phyloP scores from a whole-genome alignment of 2,797 vertebrate species.

The Enoplosus armatus region DNA sequence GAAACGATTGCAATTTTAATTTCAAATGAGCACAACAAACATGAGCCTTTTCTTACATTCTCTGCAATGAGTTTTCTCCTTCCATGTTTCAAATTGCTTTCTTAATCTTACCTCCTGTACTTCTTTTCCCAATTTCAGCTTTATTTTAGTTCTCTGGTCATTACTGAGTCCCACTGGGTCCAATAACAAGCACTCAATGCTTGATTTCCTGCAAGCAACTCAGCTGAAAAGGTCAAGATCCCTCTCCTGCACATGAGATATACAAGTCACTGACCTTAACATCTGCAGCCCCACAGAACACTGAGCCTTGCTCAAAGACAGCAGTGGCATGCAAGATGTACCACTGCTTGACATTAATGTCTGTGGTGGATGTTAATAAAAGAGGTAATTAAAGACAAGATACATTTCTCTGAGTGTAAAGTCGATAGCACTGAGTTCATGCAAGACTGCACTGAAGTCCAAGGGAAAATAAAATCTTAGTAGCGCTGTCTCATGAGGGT shows the following conservation, averaged over 20 bases:
- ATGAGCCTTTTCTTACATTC: not conserved
- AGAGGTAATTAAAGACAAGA: constrained; percentile 56
- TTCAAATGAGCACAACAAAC: constrained; percentile 33
- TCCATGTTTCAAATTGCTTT: not conserved
- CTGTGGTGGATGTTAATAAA: constrained; percentile 54
- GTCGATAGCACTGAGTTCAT: constrained; percentile 54
- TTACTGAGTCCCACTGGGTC: constrained; percentile 50
- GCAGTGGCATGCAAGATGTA: constrained; percentile 39
- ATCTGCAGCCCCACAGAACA: constrained; percentile 49
- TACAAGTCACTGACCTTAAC: constrained; percentile 67
- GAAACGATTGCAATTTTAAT: constrained; percentile 14
- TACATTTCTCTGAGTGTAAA: constrained; percentile 42
- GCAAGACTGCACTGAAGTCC: constrained; percentile 43
- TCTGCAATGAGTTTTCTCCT: not conserved
- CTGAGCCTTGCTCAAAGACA: constrained; percentile 44
- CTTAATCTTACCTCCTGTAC: constrained; percentile 8
- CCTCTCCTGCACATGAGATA: constrained; percentile 54
- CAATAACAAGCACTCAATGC: constrained; percentile 58
- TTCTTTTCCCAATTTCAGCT: constrained; percentile 14
- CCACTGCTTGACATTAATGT: constrained; percentile 60
- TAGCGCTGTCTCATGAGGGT: constrained; percentile 24
- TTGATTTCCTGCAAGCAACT: constrained; percentile 61
- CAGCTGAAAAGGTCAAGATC: constrained; percentile 73
- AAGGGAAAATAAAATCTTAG: constrained; percentile 43
- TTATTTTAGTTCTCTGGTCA: constrained; percentile 43